Evolutionary conservation across 1,140 invertebrate genomes (phyloP).

Genomic region (Hyles vespertilio): DNA sequence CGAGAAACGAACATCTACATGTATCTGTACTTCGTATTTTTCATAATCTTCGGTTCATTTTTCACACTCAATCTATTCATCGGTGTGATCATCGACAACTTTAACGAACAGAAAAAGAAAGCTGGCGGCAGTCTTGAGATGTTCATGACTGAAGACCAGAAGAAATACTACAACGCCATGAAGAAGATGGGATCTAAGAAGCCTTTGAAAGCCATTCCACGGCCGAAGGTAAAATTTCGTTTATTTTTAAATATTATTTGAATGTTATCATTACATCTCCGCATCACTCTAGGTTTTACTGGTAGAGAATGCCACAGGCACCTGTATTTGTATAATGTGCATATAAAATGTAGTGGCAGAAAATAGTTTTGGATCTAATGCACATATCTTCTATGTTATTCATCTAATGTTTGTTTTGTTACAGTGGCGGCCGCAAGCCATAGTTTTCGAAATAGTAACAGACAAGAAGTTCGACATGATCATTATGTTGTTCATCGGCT

Average conservation of each 20-base stretch:
- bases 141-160: conserved; percentile 99
- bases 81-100: conserved; percentile 99
- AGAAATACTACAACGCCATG: conserved; percentile 99
- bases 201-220: conserved; percentile 97
- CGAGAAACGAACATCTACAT: conserved; percentile 96
- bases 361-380: no score
- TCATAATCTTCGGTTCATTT: conserved; percentile 98
- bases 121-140: conserved; percentile 98
- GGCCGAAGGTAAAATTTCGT: conserved; percentile 86
- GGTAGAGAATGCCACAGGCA: no score
- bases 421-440: conserved; percentile 95
- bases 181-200: conserved; percentile 99
- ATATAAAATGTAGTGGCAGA: no score
- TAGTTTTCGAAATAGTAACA: conserved; percentile 97
- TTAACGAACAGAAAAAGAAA: conserved; percentile 99
- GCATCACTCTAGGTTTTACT: no score
- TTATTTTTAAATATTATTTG: not conserved
- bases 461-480: conserved; percentile 99
- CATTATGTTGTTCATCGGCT: conserved; percentile 98
- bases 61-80: conserved; percentile 98
- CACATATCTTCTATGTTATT: no score
- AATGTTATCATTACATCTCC: conserved; percentile 16
- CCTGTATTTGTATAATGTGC: no score
- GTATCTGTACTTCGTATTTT: conserved; percentile 99
- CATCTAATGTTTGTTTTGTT: conserved; percentile 52